Evolutionary conservation across 2,888 invertebrate species (phyloP).

Genomic region (Abrostola tripartita): DNA sequence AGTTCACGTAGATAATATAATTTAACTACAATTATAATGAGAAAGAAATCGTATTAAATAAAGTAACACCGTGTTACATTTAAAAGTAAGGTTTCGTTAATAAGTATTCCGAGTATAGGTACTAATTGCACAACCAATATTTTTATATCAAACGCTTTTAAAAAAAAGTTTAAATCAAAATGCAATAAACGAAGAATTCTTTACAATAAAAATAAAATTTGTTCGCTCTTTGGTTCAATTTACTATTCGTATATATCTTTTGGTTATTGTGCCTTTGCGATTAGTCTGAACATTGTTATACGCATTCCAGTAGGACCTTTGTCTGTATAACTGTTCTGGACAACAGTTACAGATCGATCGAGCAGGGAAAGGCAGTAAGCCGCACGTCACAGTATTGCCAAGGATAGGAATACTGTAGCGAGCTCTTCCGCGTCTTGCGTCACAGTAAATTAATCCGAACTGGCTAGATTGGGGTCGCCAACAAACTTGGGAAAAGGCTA

Average conservation of each 20-base stretch:
- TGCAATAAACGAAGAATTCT: no score
- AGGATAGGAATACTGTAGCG: not conserved
- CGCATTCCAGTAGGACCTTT: slow-evolving; percentile 22
- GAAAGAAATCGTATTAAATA: slow-evolving; percentile 9
- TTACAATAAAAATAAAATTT: no score
- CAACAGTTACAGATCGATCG: not conserved
- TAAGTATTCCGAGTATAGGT: no score
- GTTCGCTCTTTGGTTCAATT: no score
- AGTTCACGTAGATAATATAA: slow-evolving; percentile 21
- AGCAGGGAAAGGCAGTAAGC: not conserved
- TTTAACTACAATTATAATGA: slow-evolving; percentile 14
- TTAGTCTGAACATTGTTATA: slow-evolving; percentile 13
- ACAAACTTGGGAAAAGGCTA: not conserved
- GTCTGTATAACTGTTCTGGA: slow-evolving; percentile 7
- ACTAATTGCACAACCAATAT: no score
- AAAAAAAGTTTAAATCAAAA: no score
- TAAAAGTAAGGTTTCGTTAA: no score
- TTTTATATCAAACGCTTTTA: no score
- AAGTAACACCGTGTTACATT: no score
- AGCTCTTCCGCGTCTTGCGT: not conserved
- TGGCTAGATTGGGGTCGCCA: not conserved
- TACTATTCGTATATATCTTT: no score
- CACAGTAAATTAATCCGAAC: not conserved
- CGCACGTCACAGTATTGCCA: not conserved
- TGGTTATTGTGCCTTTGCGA: no score